These are phyloP conservation scores for Athalia rosae DNA, from an alignment of 2,888 invertebrate genomes.

Conservation along the genomic window DNA sequence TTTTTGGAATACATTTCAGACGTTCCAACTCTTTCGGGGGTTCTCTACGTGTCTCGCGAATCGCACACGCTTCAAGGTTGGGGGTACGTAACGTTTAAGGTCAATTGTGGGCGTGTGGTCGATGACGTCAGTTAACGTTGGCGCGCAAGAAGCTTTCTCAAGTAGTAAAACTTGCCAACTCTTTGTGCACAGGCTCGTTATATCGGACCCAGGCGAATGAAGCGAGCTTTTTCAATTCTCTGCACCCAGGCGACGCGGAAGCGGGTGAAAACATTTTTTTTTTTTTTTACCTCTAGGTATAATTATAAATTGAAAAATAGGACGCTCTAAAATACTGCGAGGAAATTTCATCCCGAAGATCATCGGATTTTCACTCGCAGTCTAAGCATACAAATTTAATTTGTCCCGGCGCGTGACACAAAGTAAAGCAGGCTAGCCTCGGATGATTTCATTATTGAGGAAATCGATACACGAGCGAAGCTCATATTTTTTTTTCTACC, in stretches of 20 bases:
- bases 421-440: neutral
- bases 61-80: slow-evolving; percentile 12
- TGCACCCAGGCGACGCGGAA: no score
- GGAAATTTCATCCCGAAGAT: neutral
- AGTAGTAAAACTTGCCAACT: neutral
- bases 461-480: slow-evolving; percentile 6
- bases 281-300: no score
- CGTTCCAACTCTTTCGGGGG: neutral
- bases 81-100: slow-evolving; percentile 16
- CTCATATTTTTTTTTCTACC: slow-evolving; percentile 4
- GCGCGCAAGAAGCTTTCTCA: slow-evolving; percentile 3
- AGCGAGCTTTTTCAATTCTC: no score
- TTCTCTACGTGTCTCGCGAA: neutral
- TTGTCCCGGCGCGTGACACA: neutral
- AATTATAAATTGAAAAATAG: neutral
- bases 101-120: slow-evolving; percentile 35
- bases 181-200: neutral
- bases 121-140: slow-evolving; percentile 19
- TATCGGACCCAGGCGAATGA: no score
- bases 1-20: neutral
- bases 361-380: neutral
- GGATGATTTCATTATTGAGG: slow-evolving; percentile 31
- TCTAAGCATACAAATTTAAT: slow-evolving; percentile 16
- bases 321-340: neutral
- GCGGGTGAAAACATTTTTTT: no score